A percentile compares a stretch with the other conserved stretches of the same genome.
These are phyloP conservation scores for Aquatica leii DNA, from an alignment of 2,888 invertebrate species.

Conservation along the genomic window DNA sequence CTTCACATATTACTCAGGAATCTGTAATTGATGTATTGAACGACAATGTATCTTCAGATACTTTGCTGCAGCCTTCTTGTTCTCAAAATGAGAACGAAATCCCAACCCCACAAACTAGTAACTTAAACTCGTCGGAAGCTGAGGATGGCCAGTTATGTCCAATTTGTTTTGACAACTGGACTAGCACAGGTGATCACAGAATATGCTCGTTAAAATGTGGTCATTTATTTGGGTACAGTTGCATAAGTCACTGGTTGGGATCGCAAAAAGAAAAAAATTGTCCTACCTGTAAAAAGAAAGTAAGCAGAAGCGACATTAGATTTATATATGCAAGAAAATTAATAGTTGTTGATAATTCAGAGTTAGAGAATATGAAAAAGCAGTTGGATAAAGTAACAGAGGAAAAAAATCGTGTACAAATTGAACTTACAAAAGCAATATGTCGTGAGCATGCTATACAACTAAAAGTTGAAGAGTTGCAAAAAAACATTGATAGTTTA, in stretches of 20 bases:
- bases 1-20: no score
- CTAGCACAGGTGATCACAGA: constrained; percentile 84
- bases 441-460: constrained; percentile 49
- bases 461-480: constrained; percentile 56
- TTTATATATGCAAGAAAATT: constrained; percentile 81
- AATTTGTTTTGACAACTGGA: constrained; percentile 90
- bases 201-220: constrained; percentile 90
- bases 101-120: no score
- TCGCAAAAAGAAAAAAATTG: constrained; percentile 71
- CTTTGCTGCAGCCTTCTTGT: no score
- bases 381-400: constrained; percentile 67
- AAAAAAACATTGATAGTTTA: constrained; percentile 44
- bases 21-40: no score
- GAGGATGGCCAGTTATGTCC: constrained; percentile 65
- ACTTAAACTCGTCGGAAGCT: no score
- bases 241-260: constrained; percentile 79
- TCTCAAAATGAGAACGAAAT: no score
- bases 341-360: constrained; percentile 80
- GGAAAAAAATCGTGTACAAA: constrained; percentile 67
- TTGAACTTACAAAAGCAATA: constrained; percentile 66
- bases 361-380: constrained; percentile 72
- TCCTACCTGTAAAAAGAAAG: constrained; percentile 84
- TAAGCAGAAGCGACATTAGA: constrained; percentile 48
- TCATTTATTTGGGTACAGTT: constrained; percentile 87
- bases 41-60: no score